Base-by-base conservation (phyloP, 2,797 vertebrate genomes). In the Salmo trutta region DNA sequence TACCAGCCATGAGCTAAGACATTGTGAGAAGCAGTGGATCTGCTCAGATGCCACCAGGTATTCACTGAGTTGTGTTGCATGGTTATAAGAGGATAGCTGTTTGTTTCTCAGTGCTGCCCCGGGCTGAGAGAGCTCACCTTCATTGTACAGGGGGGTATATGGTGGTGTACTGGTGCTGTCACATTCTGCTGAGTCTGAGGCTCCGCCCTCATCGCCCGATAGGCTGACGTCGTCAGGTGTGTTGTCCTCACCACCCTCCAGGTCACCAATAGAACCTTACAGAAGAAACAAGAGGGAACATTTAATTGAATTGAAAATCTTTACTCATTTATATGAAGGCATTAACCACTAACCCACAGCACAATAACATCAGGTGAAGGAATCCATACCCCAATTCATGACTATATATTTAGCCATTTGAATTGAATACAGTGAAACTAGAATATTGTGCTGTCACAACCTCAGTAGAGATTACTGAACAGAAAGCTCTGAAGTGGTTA, bases 241-340 rank as follows among this genome's bases (percentile, higher is more conserved):
- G 72, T 88, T 88, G 0, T 97, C 96, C 69, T 98, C 96, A 0
- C 91, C 81, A 5, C 93, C 92, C 53, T 96, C 96, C 80, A 97
- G 95, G 8, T 96, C 96, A 68, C 96, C 96, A 8, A 96, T 91
- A 86, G 96, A 95, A 87, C 97, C 98, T 99, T 88, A 2, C 19
- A 15, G 1, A 77, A 8, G 36, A 75, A 41, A 76, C 17, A 78
- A 3, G 47, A 74, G 19, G 83, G 6, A 75, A 24, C 75, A 47
- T 47, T 14, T 47, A 21, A 47, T 21, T 62, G 2, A 10, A n/a
- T 8, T 62, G 56, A 62, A 19, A 56, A 56, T 47, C 36, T 47
- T 70, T 3, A n/a, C 17, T 70, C 27, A 59, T 8, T 59, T 21
- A 62, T 17, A 16, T 15, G 15, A 68, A 19, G 29, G 4, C 66